Conservation (phyloP, 2,113 vertebrate genomes). For the Zosterops pallidus region DNA sequence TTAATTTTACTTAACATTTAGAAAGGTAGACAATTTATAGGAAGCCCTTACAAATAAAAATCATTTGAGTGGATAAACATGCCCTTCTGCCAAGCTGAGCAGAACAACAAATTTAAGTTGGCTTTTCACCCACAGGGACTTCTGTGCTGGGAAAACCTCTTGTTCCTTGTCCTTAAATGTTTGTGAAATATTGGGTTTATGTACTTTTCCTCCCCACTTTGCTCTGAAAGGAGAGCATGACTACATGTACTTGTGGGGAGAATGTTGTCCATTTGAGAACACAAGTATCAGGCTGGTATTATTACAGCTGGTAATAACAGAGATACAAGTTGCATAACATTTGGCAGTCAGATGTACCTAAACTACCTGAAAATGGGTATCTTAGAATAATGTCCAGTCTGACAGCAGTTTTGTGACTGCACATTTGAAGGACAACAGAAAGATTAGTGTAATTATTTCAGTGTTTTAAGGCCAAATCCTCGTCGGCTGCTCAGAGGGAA, state of each 20-base stretch:
- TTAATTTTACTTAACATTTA: background rate
- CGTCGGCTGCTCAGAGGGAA: background rate
- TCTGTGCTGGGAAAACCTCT: conserved; percentile 14
- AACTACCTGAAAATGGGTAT: background rate
- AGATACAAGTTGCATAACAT: background rate
- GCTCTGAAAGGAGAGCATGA: background rate
- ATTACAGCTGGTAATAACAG: background rate
- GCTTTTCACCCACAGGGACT: conserved; percentile 19
- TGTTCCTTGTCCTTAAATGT: conserved; percentile 8
- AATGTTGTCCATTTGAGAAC: background rate
- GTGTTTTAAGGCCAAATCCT: background rate
- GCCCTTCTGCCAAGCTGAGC: conserved; percentile 41
- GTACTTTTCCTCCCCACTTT: background rate
- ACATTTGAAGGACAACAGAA: background rate
- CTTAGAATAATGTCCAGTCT: background rate
- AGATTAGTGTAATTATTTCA: background rate
- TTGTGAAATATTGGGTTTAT: background rate
- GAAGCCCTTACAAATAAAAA: conserved; percentile 15
- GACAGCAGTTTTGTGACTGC: background rate
- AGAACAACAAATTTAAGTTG: conserved; percentile 26
- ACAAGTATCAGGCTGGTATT: background rate
- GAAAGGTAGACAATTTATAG: background rate
- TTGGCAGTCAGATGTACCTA: background rate
- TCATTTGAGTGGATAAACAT: conserved; percentile 43
- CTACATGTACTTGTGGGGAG: background rate